phyloP scores from a whole-genome alignment of 1,140 invertebrate genomes.

The Euschistus heros region DNA sequence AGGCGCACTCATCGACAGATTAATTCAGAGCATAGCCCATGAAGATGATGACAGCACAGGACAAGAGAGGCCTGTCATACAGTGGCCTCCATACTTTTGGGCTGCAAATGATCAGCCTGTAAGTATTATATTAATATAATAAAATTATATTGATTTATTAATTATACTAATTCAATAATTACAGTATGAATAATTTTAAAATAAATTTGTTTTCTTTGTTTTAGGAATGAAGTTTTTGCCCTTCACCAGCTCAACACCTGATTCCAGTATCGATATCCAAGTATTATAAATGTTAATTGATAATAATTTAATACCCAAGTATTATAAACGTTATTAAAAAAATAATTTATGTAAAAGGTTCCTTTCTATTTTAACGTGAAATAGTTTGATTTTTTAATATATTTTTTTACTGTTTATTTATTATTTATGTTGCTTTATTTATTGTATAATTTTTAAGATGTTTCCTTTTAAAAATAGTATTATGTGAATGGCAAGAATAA shows the following conservation, averaged over 20 bases:
- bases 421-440: neutral
- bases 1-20: neutral
- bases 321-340: conserved; percentile 6
- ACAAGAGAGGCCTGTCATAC: conserved; percentile 6
- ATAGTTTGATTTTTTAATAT: conserved; percentile 15
- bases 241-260: neutral
- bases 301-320: conserved; percentile 2
- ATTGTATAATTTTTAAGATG: neutral
- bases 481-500: neutral
- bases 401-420: conserved; percentile 13
- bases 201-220: neutral
- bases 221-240: conserved; percentile 4
- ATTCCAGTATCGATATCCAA: conserved; percentile 7
- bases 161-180: neutral
- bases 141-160: neutral
- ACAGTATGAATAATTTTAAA: neutral
- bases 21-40: neutral
- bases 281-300: conserved; percentile 13
- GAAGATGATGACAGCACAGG: neutral
- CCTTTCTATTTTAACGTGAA: neutral
- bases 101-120: neutral
- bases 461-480: neutral
- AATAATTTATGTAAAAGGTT: conserved; percentile 7
- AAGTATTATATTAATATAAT: neutral
- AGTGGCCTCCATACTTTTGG: conserved; percentile 11